Percentiles rank a stretch among this genome's conserved stretches.
phyloP scores from a whole-genome alignment of 2,888 invertebrate species.

The Didymodactylos carnosus region DNA sequence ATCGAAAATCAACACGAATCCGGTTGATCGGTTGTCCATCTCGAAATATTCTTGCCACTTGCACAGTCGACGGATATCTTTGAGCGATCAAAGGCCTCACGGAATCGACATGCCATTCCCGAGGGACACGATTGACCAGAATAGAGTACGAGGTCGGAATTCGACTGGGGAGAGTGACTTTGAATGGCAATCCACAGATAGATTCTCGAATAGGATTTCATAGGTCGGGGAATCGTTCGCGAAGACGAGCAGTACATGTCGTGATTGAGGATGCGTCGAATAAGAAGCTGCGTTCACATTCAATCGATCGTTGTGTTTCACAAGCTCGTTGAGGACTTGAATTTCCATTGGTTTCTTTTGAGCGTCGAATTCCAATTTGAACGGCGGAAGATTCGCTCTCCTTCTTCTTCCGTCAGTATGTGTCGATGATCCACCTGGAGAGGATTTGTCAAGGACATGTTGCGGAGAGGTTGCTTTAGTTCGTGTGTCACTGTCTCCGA shows the following conservation, averaged over 20 bases:
- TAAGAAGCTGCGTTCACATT: neutral
- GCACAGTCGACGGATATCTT: neutral
- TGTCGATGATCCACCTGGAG: no score
- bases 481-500: no score
- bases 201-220: neutral
- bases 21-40: neutral
- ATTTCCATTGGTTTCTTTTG: no score
- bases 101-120: neutral
- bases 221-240: neutral
- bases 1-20: neutral
- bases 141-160: neutral
- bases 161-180: neutral
- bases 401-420: neutral
- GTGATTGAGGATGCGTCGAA: neutral
- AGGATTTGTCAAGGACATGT: no score
- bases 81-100: neutral
- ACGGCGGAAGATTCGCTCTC: no score
- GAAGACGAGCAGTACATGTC: neutral
- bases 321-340: no score
- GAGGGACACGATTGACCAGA: neutral
- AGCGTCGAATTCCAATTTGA: no score
- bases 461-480: no score
- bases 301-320: neutral
- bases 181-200: neutral
- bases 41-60: neutral